Percentiles rank a stretch among this genome's conserved stretches.
Conservation (phyloP, 2,888 invertebrate species). For the Xestia xanthographa region DNA sequence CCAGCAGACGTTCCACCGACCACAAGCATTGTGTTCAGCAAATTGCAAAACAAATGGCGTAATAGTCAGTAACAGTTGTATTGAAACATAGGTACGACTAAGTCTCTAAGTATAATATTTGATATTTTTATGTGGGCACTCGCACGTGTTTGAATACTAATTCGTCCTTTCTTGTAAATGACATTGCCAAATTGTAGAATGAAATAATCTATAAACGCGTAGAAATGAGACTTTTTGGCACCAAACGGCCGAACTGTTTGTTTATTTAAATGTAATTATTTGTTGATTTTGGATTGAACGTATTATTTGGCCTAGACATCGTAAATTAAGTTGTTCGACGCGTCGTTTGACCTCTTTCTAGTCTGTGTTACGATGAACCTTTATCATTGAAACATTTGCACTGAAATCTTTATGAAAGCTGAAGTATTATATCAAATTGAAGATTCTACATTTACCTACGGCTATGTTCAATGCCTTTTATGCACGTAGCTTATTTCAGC, state of each 20-base stretch:
- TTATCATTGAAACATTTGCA: slow-evolving; percentile 57
- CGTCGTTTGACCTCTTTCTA: slow-evolving; percentile 53
- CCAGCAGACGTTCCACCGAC: slow-evolving; percentile 64
- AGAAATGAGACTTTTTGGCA: slow-evolving; percentile 43
- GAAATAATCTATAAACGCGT: slow-evolving; percentile 46
- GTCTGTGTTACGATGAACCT: slow-evolving; percentile 49
- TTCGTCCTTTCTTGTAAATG: slow-evolving; percentile 55
- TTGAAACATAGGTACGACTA: slow-evolving; percentile 59
- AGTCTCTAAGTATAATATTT: slow-evolving; percentile 49
- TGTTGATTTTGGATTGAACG: slow-evolving; percentile 47
- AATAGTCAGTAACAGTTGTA: slow-evolving; percentile 59
- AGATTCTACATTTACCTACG: slow-evolving; percentile 14
- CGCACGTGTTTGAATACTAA: slow-evolving; percentile 56
- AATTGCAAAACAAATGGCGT: slow-evolving; percentile 67
- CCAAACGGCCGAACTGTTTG: slow-evolving; percentile 28
- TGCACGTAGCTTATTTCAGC: slow-evolving; percentile 11
- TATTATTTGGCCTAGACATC: slow-evolving; percentile 50
- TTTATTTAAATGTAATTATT: slow-evolving; percentile 48
- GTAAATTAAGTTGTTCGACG: slow-evolving; percentile 54
- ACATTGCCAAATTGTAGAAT: slow-evolving; percentile 53
- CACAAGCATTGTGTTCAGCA: slow-evolving; percentile 63
- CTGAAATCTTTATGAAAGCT: slow-evolving; percentile 27
- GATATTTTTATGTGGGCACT: slow-evolving; percentile 51
- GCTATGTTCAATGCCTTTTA: background rate
- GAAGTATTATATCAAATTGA: slow-evolving; percentile 11